A percentile compares a stretch with the other conserved stretches of the same genome.
Conservation (phyloP, 2,113 vertebrate species). For the Progne subis region DNA sequence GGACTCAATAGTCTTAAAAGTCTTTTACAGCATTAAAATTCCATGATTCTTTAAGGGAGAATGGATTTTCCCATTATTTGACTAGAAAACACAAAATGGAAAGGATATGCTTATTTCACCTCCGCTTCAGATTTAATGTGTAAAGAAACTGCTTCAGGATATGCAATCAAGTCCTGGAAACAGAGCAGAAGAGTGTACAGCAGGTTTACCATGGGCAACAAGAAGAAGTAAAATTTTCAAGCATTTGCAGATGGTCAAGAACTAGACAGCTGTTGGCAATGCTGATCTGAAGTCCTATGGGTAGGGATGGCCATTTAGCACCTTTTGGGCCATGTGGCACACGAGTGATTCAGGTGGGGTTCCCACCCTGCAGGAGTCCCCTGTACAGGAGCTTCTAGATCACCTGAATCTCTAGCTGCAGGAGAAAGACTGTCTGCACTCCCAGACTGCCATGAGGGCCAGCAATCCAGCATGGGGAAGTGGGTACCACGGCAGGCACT, state of each 20-base stretch:
- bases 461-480: neutral
- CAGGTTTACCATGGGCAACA: neutral
- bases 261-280: neutral
- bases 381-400: neutral
- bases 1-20: neutral
- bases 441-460: neutral
- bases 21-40: neutral
- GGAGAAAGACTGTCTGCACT: neutral
- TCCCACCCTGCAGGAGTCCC: neutral
- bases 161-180: neutral
- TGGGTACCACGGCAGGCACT: neutral
- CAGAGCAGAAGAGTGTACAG: neutral
- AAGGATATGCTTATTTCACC: neutral
- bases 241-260: neutral
- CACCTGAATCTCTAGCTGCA: neutral
- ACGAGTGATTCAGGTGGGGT: neutral
- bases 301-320: neutral
- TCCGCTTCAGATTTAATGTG: neutral
- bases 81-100: neutral
- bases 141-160: neutral
- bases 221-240: neutral
- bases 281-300: neutral
- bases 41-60: neutral
- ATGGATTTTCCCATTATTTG: neutral
- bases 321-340: neutral